A percentile compares a stretch with the other conserved stretches of the same genome.
phyloP scores from a whole-genome alignment of 64 coral and sea anemone species.

The Acropora yongei region DNA sequence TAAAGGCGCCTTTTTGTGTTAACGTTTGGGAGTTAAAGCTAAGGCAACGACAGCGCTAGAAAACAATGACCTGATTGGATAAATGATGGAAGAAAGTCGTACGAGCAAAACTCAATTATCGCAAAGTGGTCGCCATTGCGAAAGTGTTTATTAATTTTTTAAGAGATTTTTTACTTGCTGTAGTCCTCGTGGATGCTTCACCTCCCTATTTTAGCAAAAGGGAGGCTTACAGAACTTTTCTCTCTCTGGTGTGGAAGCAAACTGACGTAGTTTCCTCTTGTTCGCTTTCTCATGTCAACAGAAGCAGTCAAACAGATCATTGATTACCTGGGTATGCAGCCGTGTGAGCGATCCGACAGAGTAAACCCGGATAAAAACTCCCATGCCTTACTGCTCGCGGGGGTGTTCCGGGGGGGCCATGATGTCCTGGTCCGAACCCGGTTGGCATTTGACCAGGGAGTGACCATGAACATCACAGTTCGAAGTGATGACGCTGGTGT shows the following conservation, averaged over 20 bases:
- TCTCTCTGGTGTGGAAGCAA: background rate
- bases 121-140: no score
- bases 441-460: slow-evolving; percentile 95
- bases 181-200: no score
- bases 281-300: slow-evolving; percentile 30
- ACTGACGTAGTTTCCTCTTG: background rate
- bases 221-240: no score
- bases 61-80: no score
- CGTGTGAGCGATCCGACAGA: slow-evolving; percentile 92
- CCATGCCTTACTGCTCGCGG: slow-evolving; percentile 86
- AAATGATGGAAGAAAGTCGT: no score
- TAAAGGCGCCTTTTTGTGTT: no score
- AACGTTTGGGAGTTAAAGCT: no score
- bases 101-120: no score
- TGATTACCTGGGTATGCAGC: slow-evolving; percentile 98
- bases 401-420: slow-evolving; percentile 91
- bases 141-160: no score
- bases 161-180: no score
- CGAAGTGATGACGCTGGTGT: slow-evolving; percentile 90
- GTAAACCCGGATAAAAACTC: slow-evolving; percentile 92
- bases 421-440: slow-evolving; percentile 90
- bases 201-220: no score
- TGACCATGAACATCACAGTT: slow-evolving; percentile 97
- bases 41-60: no score
- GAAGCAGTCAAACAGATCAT: slow-evolving; percentile 98